Evolutionary conservation across 37 sponge, comb jelly and placozoan species (phyloP).

Genomic region (Spongilla lacustris): DNA sequence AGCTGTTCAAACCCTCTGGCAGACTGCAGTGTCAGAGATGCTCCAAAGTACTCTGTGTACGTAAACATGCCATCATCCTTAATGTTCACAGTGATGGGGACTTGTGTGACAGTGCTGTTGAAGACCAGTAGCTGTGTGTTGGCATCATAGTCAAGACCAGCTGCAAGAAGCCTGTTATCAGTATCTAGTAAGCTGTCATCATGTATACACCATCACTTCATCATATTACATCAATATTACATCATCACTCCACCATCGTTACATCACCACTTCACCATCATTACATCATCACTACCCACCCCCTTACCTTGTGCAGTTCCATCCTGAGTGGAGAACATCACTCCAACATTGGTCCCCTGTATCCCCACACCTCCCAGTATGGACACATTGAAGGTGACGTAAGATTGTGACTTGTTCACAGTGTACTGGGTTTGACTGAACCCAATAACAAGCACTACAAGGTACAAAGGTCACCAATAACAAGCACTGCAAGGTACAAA

Average conservation of each 20-base stretch:
- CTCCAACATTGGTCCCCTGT: background rate
- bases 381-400: conserved; percentile 3
- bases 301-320: conserved; percentile 35
- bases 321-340: background rate
- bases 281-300: background rate
- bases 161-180: background rate
- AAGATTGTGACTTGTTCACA: background rate
- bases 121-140: background rate
- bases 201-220: no score
- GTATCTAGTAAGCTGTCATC: background rate
- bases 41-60: background rate
- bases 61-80: background rate
- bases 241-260: no score
- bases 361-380: background rate
- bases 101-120: background rate
- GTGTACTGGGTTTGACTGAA: conserved; percentile 9
- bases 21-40: background rate
- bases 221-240: no score
- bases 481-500: conserved; percentile 4
- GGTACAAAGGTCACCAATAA: conserved; percentile 22
- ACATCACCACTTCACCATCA: no score
- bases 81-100: background rate
- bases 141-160: background rate
- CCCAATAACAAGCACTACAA: conserved; percentile 39
- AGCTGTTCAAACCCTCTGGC: background rate